These are phyloP conservation scores for Drosophila tropicalis DNA, from an alignment of 1,140 invertebrate genomes.

Conservation along the genomic window DNA sequence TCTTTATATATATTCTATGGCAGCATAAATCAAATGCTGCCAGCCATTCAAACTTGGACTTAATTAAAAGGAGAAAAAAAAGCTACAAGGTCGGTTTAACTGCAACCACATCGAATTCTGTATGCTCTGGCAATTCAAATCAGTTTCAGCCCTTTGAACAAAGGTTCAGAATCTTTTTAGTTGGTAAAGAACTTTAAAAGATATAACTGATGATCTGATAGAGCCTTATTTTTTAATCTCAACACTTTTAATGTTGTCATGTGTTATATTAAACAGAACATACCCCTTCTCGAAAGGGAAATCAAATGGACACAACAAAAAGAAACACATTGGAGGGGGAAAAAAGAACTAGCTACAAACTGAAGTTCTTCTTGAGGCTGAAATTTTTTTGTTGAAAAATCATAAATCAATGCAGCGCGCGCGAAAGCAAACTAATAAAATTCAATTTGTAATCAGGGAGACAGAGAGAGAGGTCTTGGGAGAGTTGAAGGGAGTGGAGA, in stretches of 20 bases:
- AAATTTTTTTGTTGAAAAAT: conserved; percentile 55
- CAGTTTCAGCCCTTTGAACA: no score
- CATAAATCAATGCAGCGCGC: conserved; percentile 73
- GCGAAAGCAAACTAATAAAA: conserved; percentile 69
- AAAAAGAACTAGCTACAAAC: conserved; percentile 30
- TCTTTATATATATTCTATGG: conserved; percentile 23
- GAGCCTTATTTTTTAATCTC: no score
- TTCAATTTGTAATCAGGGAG: conserved; percentile 75
- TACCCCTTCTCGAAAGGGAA: no score
- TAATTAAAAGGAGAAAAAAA: conserved; percentile 59
- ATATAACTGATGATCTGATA: no score
- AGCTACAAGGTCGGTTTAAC: no score
- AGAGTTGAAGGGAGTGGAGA: conserved; percentile 6
- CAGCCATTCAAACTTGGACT: conserved; percentile 62
- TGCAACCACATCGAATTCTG: no score
- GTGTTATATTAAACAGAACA: no score
- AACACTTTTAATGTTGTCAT: no score
- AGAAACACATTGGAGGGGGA: not conserved
- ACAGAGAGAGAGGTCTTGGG: not conserved
- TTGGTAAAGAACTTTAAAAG: no score
- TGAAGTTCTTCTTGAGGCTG: conserved; percentile 33
- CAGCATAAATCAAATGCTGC: conserved; percentile 68
- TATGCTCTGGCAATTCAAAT: no score
- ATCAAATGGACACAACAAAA: not conserved
- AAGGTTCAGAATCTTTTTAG: no score